A percentile compares a stretch with the other conserved stretches of the same genome.
phyloP scores from a whole-genome alignment of 2,113 vertebrate genomes.

The Brachirus orientalis region DNA sequence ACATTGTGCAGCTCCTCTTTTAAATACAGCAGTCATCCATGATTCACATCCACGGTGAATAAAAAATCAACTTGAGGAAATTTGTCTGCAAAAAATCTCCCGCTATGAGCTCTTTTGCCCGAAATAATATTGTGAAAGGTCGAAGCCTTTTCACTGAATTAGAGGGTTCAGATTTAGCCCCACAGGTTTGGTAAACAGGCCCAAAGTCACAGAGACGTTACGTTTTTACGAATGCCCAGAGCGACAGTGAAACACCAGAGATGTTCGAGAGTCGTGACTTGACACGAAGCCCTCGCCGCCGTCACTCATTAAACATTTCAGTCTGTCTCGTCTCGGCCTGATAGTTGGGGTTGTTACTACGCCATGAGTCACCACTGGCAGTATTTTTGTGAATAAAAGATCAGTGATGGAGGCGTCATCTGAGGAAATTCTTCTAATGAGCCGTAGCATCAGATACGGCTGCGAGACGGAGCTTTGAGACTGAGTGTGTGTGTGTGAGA shows the following conservation, averaged over 20 bases:
- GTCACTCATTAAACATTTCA: constrained; percentile 36
- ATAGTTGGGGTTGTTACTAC: constrained; percentile 45
- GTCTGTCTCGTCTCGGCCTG: constrained; percentile 29
- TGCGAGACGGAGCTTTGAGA: constrained; percentile 30
- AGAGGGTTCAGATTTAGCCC: neutral
- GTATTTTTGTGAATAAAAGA: constrained; percentile 61
- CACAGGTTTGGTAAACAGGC: constrained; percentile 2
- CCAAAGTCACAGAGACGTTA: neutral
- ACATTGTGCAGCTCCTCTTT: too few species aligned
- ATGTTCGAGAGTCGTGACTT: neutral
- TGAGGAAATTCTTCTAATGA: constrained; percentile 64
- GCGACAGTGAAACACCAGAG: neutral
- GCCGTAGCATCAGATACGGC: constrained; percentile 53
- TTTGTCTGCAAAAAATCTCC: neutral
- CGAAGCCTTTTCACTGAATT: too few species aligned
- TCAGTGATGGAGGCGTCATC: constrained; percentile 58
- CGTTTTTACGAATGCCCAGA: constrained; percentile 4
- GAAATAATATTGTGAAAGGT: neutral
- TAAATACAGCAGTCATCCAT: neutral
- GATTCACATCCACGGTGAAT: constrained; percentile 21
- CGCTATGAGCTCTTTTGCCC: neutral
- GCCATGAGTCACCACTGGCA: constrained; percentile 6
- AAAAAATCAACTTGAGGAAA: constrained; percentile 11
- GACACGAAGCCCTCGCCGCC: constrained; percentile 19
- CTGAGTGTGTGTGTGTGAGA: neutral